Evolutionary conservation across 2,888 invertebrate species (phyloP).

Genomic region (Cosmorhoe ocellata): DNA sequence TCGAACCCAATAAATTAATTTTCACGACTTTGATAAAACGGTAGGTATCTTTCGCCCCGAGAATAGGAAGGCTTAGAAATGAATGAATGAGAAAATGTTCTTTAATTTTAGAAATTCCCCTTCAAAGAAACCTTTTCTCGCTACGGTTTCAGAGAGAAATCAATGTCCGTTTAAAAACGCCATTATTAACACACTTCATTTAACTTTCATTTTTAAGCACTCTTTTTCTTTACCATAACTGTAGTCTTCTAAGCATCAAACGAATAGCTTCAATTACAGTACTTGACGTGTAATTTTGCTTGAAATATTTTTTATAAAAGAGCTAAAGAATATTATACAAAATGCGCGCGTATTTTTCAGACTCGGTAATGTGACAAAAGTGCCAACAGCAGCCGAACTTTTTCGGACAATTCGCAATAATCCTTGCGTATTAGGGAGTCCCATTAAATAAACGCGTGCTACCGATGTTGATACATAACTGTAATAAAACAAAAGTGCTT

Average conservation of each 20-base stretch:
- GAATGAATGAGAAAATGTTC: slow-evolving; percentile 9
- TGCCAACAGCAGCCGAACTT: slow-evolving; percentile 23
- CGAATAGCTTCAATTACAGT: slow-evolving; percentile 29
- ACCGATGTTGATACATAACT: slow-evolving; percentile 66
- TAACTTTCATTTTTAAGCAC: slow-evolving; percentile 29
- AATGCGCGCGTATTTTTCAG: slow-evolving; percentile 7
- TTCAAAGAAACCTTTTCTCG: slow-evolving; percentile 6
- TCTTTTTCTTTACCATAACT: slow-evolving; percentile 23
- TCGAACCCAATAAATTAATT: slow-evolving; percentile 33
- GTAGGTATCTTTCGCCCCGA: slow-evolving; percentile 18
- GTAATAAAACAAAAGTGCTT: slow-evolving; percentile 71
- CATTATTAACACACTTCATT: slow-evolving; percentile 28
- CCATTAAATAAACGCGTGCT: slow-evolving; percentile 67
- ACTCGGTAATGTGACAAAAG: slow-evolving; percentile 11
- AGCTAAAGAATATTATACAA: slow-evolving; percentile 13
- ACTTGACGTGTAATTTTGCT: slow-evolving; percentile 17
- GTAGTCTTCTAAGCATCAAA: slow-evolving; percentile 25
- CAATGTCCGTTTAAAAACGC: slow-evolving; percentile 8
- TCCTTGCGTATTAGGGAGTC: slow-evolving; percentile 48
- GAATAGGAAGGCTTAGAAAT: slow-evolving; percentile 19
- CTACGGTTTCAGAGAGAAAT: slow-evolving; percentile 8
- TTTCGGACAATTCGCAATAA: slow-evolving; percentile 40
- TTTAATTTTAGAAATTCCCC: slow-evolving; percentile 2
- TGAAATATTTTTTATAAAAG: slow-evolving; percentile 16
- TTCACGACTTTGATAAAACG: slow-evolving; percentile 27